These are phyloP conservation scores for Oikopleura albicans DNA, from an alignment of 23 tunicate genomes.

Conservation along the genomic window DNA sequence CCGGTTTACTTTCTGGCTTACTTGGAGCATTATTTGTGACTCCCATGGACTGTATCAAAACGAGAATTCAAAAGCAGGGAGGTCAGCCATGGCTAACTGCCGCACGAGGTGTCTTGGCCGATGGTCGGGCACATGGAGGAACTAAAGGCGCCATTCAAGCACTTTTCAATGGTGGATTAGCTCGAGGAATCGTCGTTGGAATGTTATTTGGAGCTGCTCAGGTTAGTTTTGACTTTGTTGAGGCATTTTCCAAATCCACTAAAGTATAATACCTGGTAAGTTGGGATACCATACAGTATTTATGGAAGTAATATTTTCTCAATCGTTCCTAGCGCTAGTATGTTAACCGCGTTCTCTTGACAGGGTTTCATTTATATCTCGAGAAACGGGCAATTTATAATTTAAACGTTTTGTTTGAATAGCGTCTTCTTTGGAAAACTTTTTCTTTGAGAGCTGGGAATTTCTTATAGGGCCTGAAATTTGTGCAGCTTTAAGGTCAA, in stretches of 20 bases:
- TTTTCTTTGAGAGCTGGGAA: neutral
- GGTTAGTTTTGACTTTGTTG: neutral
- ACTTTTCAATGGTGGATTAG: neutral
- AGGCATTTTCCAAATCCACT: no score
- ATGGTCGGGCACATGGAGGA: neutral
- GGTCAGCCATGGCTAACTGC: neutral
- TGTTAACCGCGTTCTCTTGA: no score
- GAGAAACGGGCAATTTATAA: no score
- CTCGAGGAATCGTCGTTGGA: neutral
- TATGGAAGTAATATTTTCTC: no score
- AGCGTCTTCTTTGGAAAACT: no score
- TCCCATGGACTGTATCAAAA: neutral
- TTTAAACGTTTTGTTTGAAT: no score
- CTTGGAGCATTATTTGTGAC: neutral
- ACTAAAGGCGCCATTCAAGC: neutral
- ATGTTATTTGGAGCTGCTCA: neutral
- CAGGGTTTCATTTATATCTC: no score
- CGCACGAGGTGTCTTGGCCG: neutral
- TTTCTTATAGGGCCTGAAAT: no score
- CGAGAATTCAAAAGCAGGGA: neutral
- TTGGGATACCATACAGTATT: no score
- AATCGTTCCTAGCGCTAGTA: no score
- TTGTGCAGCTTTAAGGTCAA: no score
- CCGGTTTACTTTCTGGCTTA: neutral
- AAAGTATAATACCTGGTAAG: no score